Conservation (phyloP, 2,797 vertebrate genomes). For the Melanotaenia nigrans region DNA sequence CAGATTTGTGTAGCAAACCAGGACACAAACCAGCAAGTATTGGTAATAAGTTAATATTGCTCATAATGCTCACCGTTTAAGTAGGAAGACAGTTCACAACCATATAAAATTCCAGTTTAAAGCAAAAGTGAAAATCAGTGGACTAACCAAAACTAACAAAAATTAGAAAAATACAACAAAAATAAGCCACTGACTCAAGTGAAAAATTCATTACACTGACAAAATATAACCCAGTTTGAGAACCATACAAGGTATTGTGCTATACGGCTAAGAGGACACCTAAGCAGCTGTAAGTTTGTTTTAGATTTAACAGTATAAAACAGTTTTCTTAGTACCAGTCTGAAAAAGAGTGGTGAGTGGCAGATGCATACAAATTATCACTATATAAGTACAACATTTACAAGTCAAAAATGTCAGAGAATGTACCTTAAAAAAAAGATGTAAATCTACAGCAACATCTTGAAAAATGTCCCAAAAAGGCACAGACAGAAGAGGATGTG, state of each 20-base stretch:
- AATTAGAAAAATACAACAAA: slow-evolving; percentile 26
- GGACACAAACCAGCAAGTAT: slow-evolving; percentile 52
- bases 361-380: slow-evolving; percentile 86
- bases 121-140: slow-evolving; percentile 58
- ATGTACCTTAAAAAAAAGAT: slow-evolving; percentile 44
- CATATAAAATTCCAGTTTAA: slow-evolving; percentile 56
- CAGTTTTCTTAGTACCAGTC: slow-evolving; percentile 62
- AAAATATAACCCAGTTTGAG: slow-evolving; percentile 44
- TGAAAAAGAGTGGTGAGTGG: slow-evolving; percentile 84
- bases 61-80: slow-evolving; percentile 61
- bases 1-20: slow-evolving; percentile 54
- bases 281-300: slow-evolving; percentile 57
- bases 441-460: slow-evolving; percentile 68
- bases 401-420: slow-evolving; percentile 76
- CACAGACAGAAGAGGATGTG: slow-evolving; percentile 76
- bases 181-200: slow-evolving; percentile 34
- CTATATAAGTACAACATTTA: slow-evolving; percentile 88
- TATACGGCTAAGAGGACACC: slow-evolving; percentile 60
- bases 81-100: slow-evolving; percentile 73
- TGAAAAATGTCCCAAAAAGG: slow-evolving; percentile 73
- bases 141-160: slow-evolving; percentile 34
- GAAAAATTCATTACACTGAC: slow-evolving; percentile 23
- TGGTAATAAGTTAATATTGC: slow-evolving; percentile 74
- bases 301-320: slow-evolving; percentile 83
- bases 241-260: slow-evolving; percentile 72